phyloP scores from a whole-genome alignment of 2,113 vertebrate species.

The Kryptolebias marmoratus region DNA sequence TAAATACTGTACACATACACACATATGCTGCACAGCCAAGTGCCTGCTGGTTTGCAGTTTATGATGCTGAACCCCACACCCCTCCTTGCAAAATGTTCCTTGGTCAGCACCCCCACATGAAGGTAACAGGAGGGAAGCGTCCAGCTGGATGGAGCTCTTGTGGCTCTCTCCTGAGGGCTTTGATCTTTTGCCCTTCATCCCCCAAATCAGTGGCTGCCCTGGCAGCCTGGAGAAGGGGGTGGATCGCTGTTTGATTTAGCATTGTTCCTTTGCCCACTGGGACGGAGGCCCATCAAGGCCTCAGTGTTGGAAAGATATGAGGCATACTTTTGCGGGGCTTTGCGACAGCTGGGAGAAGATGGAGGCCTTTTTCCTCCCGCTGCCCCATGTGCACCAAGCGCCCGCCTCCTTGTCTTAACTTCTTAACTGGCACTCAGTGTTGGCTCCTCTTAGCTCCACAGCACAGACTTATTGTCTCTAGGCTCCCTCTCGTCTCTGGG shows the following conservation, averaged over 20 bases:
- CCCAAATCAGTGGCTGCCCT: constrained; percentile 48
- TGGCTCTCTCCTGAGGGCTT: constrained; percentile 68
- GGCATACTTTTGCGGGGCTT: constrained; percentile 48
- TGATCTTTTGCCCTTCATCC: constrained; percentile 70
- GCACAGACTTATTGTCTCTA: constrained; percentile 63
- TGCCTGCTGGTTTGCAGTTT: constrained; percentile 57
- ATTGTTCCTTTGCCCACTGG: constrained; percentile 35
- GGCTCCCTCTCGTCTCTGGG: constrained; percentile 59
- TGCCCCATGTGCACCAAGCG: constrained; percentile 26
- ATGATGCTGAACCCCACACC: constrained; percentile 42
- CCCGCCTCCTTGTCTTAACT: constrained; percentile 35
- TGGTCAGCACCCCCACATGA: constrained; percentile 45
- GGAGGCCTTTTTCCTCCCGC: constrained; percentile 29
- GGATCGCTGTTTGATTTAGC: constrained; percentile 67
- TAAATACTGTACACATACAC: constrained; percentile 35
- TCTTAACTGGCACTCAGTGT: constrained; percentile 37
- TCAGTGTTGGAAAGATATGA: constrained; percentile 25
- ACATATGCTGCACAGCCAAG: constrained; percentile 33
- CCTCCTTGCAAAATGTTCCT: constrained; percentile 22
- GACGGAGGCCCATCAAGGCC: constrained; percentile 10
- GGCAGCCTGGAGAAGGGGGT: constrained; percentile 51
- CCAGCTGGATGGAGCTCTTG: constrained; percentile 75
- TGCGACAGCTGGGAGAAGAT: constrained; percentile 69
- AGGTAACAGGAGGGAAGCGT: constrained; percentile 71
- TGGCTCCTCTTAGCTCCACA: constrained; percentile 39